These are phyloP conservation scores for Lamellibrachia luymesi DNA, from an alignment of 1,140 invertebrate genomes.

Conservation along the genomic window DNA sequence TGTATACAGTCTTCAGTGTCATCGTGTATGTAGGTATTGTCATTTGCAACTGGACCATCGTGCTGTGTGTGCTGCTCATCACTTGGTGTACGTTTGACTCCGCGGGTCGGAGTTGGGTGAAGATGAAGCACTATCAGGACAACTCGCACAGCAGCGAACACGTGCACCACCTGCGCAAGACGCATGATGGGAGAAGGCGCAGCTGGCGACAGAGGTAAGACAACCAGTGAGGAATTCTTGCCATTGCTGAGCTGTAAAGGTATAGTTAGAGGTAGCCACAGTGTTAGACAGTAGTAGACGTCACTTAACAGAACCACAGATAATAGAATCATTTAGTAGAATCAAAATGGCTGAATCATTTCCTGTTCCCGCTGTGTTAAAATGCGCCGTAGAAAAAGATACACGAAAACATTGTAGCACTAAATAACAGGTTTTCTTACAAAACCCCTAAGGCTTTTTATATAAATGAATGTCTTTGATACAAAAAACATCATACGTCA, in stretches of 20 bases:
- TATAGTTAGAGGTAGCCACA: not conserved
- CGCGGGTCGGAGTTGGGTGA: conserved; percentile 87
- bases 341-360: too few species aligned
- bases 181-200: conserved; percentile 57
- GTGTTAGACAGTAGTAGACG: not conserved
- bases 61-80: conserved; percentile 73
- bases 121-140: conserved; percentile 86
- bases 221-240: not conserved
- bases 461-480: too few species aligned
- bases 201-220: conserved; percentile 84
- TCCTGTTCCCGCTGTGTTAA: too few species aligned
- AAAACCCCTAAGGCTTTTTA: too few species aligned
- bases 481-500: too few species aligned
- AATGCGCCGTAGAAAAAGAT: too few species aligned
- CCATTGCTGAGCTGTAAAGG: not conserved
- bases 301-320: too few species aligned
- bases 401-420: too few species aligned
- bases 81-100: conserved; percentile 87
- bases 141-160: conserved; percentile 77
- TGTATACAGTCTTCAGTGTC: conserved; percentile 8
- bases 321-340: too few species aligned
- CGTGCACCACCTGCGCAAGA: conserved; percentile 71
- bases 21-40: conserved; percentile 58
- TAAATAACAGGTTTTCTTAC: too few species aligned
- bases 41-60: conserved; percentile 76